Conservation (phyloP, 2,113 vertebrate genomes). For the Balaeniceps rex region DNA sequence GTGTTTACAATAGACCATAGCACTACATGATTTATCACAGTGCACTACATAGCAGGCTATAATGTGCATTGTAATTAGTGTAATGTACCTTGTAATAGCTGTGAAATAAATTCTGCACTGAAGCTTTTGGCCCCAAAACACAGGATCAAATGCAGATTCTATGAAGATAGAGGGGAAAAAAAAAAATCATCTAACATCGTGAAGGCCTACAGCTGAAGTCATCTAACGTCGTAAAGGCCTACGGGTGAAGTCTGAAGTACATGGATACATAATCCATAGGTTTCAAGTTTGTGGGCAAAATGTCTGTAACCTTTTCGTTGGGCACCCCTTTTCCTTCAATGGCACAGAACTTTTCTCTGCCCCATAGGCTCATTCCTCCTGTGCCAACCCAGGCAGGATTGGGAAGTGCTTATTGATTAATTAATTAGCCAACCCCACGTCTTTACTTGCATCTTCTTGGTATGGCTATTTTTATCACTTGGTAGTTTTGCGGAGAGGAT, state of each 20-base stretch:
- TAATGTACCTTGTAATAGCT: conserved; percentile 16
- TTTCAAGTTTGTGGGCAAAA: not conserved
- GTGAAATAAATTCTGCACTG: not conserved
- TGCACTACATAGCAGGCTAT: not conserved
- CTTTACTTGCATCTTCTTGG: not conserved
- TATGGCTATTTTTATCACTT: not conserved
- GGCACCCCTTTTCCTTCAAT: not conserved
- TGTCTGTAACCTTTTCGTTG: not conserved
- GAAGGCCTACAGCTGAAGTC: not conserved
- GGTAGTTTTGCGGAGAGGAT: not conserved
- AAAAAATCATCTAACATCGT: rapidly evolving
- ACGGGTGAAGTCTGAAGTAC: not conserved
- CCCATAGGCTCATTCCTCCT: not conserved
- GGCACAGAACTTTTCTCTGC: not conserved
- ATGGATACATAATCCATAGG: not conserved
- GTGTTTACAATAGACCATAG: not conserved
- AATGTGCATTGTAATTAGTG: conserved; percentile 9
- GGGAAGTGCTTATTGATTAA: not conserved
- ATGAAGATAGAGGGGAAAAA: not conserved
- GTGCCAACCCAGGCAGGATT: not conserved
- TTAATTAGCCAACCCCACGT: not conserved
- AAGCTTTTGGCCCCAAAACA: not conserved
- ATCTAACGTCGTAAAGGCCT: not conserved
- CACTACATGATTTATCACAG: not conserved
- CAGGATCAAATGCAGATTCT: not conserved